phyloP scores from a whole-genome alignment of 2,888 invertebrate genomes.

The Agapostemon virescens region DNA sequence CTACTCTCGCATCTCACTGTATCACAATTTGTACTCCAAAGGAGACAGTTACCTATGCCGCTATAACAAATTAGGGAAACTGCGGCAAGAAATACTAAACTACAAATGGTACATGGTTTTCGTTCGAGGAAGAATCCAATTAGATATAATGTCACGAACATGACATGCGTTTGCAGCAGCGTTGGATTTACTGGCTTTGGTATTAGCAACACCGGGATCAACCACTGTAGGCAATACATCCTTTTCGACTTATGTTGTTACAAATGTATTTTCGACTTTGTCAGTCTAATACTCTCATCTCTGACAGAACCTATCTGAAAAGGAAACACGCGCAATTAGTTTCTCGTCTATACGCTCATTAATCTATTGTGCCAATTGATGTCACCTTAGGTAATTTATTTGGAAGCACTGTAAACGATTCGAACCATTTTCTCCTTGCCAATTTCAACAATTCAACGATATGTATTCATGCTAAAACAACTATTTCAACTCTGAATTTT shows the following conservation, averaged over 20 bases:
- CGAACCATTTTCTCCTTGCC: conserved; percentile 40
- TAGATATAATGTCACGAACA: conserved; percentile 98
- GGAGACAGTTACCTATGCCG: conserved; percentile 96
- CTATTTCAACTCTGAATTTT: conserved; percentile 43
- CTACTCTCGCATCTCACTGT: conserved; percentile 75
- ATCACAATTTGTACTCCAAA: conserved; percentile 93
- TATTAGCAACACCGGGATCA: conserved; percentile 97
- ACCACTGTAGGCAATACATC: conserved; percentile 98
- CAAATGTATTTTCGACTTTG: conserved; percentile 33
- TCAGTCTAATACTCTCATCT: conserved; percentile 47
- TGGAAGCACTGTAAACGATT: conserved; percentile 53
- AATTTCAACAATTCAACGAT: conserved; percentile 27
- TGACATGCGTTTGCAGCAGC: conserved; percentile 96
- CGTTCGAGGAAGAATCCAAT: conserved; percentile 98
- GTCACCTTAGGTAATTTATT: conserved; percentile 42
- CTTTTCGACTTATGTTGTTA: conserved; percentile 26
- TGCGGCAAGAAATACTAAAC: conserved; percentile 95
- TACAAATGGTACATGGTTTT: conserved; percentile 98
- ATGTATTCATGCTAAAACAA: conserved; percentile 29
- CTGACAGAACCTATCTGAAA: conserved; percentile 48
- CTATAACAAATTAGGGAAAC: conserved; percentile 97
- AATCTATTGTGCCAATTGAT: neutral
- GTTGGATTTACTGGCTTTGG: conserved; percentile 99
- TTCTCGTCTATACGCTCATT: neutral
- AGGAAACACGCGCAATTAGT: conserved; percentile 14